A percentile compares a stretch with the other conserved stretches of the same genome.
Evolutionary conservation across 2,113 vertebrate genomes (phyloP).

Genomic region (Sapayoa aenigma): DNA sequence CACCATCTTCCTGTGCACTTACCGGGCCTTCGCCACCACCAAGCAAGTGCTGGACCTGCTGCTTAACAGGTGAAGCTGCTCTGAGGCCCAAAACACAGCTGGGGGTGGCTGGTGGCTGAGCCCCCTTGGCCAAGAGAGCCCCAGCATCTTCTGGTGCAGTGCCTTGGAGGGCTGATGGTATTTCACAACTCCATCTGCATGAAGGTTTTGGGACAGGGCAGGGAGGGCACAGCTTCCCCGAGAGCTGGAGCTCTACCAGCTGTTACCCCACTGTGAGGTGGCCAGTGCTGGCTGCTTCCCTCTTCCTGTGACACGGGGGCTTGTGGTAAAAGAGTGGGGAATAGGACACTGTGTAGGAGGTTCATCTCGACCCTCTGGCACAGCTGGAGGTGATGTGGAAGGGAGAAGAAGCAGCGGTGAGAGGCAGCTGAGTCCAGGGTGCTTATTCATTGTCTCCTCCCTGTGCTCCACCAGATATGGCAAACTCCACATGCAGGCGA

Average conservation of each 20-base stretch:
- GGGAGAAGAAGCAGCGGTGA: no score
- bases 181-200: neutral
- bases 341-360: fast-evolving
- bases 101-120: neutral
- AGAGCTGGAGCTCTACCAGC: neutral
- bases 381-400: neutral
- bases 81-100: fast-evolving
- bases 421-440: neutral
- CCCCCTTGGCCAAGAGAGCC: neutral
- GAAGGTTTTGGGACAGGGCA: neutral
- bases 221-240: neutral
- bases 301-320: fast-evolving
- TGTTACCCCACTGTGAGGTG: neutral
- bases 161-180: neutral
- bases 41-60: slow-evolving; percentile 95
- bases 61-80: slow-evolving; percentile 82
- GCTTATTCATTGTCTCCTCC: neutral
- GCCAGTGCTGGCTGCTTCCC: neutral
- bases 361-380: neutral
- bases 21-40: slow-evolving; percentile 91
- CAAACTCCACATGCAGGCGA: slow-evolving; percentile 81
- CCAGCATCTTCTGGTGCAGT: neutral
- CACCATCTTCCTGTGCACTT: slow-evolving; percentile 98
- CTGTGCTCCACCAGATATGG: slow-evolving; percentile 80
- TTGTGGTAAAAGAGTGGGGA: neutral